A percentile compares a stretch with the other conserved stretches of the same genome.
Evolutionary conservation across 2,113 vertebrate species (phyloP).

Genomic region (Notarius quadriscutis): DNA sequence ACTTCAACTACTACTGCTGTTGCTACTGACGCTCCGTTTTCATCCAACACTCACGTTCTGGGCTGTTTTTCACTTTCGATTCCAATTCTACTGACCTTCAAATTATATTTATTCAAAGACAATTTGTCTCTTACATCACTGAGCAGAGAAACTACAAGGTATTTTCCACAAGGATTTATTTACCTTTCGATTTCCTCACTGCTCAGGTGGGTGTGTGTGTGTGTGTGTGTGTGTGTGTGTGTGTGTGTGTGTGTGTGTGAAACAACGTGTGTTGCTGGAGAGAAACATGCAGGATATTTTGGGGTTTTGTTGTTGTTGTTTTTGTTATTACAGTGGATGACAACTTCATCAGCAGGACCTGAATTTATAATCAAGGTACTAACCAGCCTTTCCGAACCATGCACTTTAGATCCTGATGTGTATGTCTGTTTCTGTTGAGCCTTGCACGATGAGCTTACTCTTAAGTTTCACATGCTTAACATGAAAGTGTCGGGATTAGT

Average conservation of each 20-base stretch:
- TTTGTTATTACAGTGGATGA: background rate
- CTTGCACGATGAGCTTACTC: background rate
- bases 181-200: constrained; percentile 14
- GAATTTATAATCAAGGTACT: constrained; percentile 4
- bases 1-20: constrained; percentile 36
- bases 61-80: constrained; percentile 9
- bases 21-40: constrained; percentile 21
- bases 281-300: background rate
- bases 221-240: constrained; percentile 14
- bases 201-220: constrained; percentile 35
- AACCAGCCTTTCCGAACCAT: background rate
- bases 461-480: background rate
- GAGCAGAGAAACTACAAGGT: constrained; percentile 33
- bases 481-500: background rate
- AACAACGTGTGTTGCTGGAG: background rate
- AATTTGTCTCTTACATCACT: constrained; percentile 39
- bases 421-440: background rate
- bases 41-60: constrained; percentile 6
- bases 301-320: too few relatives aligned
- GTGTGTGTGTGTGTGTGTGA: background rate
- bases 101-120: background rate
- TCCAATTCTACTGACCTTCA: constrained; percentile 1
- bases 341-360: background rate
- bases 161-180: constrained; percentile 50
- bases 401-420: background rate